Percentiles rank a stretch among this genome's conserved stretches.
These are phyloP conservation scores for Pheucticus melanocephalus DNA, from an alignment of 2,113 vertebrate species.

Conservation along the genomic window DNA sequence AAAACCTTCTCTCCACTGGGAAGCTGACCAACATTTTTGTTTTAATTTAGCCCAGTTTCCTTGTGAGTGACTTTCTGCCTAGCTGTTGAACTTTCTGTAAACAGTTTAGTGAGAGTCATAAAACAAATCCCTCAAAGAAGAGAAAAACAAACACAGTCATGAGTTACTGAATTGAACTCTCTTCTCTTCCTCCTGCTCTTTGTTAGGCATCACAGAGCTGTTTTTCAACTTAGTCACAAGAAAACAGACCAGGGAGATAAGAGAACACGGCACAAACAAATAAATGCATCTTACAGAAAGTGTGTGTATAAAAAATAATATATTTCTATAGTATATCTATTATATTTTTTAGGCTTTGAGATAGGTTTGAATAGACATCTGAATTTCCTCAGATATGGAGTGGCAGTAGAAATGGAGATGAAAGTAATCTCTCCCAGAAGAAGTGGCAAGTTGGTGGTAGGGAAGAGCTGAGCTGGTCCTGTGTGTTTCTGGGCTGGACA, in stretches of 20 bases:
- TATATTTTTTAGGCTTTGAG: not conserved
- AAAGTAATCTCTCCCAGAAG: not conserved
- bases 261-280: not conserved
- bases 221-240: conserved; percentile 22
- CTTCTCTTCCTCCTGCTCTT: not conserved
- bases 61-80: conserved; percentile 26
- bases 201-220: not conserved
- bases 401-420: not conserved
- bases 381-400: not conserved
- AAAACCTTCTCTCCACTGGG: not conserved
- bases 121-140: conserved; percentile 37
- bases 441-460: not conserved
- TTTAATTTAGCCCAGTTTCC: not conserved
- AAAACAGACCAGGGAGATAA: not conserved
- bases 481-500: not conserved
- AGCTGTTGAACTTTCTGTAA: conserved; percentile 7
- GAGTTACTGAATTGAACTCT: conserved; percentile 11
- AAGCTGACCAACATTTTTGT: not conserved
- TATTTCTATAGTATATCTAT: not conserved
- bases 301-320: not conserved
- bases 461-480: not conserved
- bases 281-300: not conserved
- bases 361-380: not conserved
- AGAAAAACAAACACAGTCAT: conserved; percentile 12
- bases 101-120: conserved; percentile 28